Percentiles rank a stretch among this genome's conserved stretches.
These are phyloP conservation scores for Tenthredo mesomela DNA, from an alignment of 2,888 invertebrate species.

Conservation along the genomic window DNA sequence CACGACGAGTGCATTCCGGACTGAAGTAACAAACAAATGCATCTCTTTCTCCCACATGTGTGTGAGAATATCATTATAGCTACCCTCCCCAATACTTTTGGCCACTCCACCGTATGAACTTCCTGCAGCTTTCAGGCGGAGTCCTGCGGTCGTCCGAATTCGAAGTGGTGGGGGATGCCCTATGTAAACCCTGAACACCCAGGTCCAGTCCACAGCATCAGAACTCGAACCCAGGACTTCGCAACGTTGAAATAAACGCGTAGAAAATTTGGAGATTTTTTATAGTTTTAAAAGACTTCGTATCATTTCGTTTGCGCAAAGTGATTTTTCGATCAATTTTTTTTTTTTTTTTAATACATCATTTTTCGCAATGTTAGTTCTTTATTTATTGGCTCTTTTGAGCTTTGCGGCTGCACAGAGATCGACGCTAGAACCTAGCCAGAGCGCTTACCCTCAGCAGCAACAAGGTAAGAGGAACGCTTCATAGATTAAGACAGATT, in stretches of 20 bases:
- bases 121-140: slow-evolving; percentile 70
- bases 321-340: background rate
- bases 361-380: slow-evolving; percentile 36
- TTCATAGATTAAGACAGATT: background rate
- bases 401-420: slow-evolving; percentile 20
- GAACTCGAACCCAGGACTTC: slow-evolving; percentile 71
- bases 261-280: background rate
- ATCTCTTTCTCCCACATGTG: slow-evolving; percentile 25
- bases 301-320: background rate
- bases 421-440: background rate
- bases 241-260: slow-evolving; percentile 25
- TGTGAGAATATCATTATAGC: slow-evolving; percentile 14
- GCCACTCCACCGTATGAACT: slow-evolving; percentile 63
- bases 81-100: slow-evolving; percentile 47
- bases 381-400: slow-evolving; percentile 28
- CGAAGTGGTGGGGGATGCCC: slow-evolving; percentile 75
- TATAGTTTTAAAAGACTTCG: background rate
- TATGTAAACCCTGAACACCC: slow-evolving; percentile 77
- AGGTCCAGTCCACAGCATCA: slow-evolving; percentile 77
- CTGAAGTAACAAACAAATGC: slow-evolving; percentile 45
- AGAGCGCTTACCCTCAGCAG: slow-evolving; percentile 15
- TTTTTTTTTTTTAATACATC: background rate
- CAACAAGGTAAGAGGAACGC: slow-evolving; percentile 37
- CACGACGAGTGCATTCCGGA: slow-evolving; percentile 21
- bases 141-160: slow-evolving; percentile 74